A percentile compares a stretch with the other conserved stretches of the same genome.
These are phyloP conservation scores for Nasonia vitripennis DNA, from an alignment of 1,140 invertebrate species.

Conservation along the genomic window DNA sequence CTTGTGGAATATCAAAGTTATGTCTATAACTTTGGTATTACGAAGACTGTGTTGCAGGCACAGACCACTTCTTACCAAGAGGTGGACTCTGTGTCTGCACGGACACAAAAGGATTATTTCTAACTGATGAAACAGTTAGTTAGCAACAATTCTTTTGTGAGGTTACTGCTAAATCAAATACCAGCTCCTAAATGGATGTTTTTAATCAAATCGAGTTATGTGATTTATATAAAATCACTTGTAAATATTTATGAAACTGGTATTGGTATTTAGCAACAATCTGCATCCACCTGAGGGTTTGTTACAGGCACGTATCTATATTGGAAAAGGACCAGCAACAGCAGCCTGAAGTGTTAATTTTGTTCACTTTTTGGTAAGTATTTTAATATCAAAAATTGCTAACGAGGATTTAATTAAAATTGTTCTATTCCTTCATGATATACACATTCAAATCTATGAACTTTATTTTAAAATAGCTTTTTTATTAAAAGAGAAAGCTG, in stretches of 20 bases:
- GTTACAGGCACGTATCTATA: conserved; percentile 79
- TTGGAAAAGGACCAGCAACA: conserved; percentile 69
- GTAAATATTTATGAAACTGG: neutral
- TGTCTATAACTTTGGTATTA: conserved; percentile 54
- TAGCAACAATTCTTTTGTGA: conserved; percentile 43
- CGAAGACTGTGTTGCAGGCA: conserved; percentile 75
- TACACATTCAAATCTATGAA: neutral
- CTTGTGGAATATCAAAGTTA: conserved; percentile 58
- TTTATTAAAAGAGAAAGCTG: no score
- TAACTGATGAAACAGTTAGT: conserved; percentile 44
- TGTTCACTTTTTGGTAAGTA: conserved; percentile 71
- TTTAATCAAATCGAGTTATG: neutral
- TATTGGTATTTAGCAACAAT: conserved; percentile 68
- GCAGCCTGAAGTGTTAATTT: conserved; percentile 69
- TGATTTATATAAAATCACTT: neutral
- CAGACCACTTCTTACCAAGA: conserved; percentile 76
- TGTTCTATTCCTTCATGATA: neutral
- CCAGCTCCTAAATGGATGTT: conserved; percentile 36
- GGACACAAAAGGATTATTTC: conserved; percentile 70
- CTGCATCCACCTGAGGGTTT: conserved; percentile 81
- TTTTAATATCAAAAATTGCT: conserved; percentile 44
- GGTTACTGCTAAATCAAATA: conserved; percentile 44
- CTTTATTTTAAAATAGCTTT: no score
- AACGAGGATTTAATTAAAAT: neutral
- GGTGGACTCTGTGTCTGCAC: conserved; percentile 78